A percentile compares a stretch with the other conserved stretches of the same genome.
These are phyloP conservation scores for Alectoris magna DNA, from an alignment of 2,797 vertebrate genomes.

Conservation along the genomic window DNA sequence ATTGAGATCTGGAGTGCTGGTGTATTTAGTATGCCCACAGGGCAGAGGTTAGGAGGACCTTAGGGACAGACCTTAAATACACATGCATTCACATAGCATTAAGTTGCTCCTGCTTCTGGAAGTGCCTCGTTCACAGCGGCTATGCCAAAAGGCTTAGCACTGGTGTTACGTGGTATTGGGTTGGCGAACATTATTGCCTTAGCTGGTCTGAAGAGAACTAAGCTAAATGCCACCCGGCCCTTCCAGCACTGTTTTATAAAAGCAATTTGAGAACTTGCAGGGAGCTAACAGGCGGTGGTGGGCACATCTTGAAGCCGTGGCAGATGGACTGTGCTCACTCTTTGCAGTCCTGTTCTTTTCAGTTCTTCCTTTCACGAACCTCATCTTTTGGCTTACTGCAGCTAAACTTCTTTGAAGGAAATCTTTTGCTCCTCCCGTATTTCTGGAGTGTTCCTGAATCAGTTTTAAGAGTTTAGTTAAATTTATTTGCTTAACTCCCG, in stretches of 20 bases:
- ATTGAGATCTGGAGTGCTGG: constrained; percentile 5
- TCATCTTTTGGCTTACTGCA: background rate
- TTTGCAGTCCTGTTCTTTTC: background rate
- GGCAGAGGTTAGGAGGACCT: background rate
- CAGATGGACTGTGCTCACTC: background rate
- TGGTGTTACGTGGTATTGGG: background rate
- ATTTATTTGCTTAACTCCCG: background rate
- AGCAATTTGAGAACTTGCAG: constrained; percentile 14
- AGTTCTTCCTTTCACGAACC: background rate
- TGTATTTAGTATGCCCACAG: background rate
- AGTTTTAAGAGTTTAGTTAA: background rate
- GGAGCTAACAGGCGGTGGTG: background rate
- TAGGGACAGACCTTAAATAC: background rate
- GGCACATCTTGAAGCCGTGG: background rate
- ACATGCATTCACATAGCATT: background rate
- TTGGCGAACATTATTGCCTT: background rate
- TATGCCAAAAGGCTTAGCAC: constrained; percentile 8
- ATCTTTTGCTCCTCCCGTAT: background rate
- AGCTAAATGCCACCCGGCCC: background rate
- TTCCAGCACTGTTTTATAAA: background rate
- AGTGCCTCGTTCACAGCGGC: background rate
- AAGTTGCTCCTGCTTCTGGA: constrained; percentile 8
- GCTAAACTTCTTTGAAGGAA: background rate
- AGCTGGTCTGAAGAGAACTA: background rate
- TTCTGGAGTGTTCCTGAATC: background rate